Evolutionary conservation across 2,888 invertebrate species (phyloP).

Genomic region (Odontomyia ornata): DNA sequence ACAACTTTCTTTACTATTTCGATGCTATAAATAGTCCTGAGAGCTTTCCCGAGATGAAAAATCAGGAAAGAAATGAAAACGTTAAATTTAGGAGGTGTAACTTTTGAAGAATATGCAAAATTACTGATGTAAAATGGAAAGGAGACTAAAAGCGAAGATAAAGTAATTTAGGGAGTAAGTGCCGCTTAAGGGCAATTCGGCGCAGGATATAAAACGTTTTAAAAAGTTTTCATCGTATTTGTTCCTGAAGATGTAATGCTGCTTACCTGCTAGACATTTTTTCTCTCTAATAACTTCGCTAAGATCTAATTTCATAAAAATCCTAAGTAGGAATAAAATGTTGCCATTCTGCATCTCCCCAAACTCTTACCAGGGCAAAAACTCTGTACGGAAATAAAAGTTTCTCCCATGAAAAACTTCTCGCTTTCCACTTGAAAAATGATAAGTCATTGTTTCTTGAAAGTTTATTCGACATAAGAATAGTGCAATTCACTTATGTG

Average conservation of each 20-base stretch:
- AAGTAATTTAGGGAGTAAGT: not conserved
- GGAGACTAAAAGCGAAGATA: not conserved
- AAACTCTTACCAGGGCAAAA: no score
- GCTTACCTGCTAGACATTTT: not conserved
- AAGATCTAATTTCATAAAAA: no score
- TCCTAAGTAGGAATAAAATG: no score
- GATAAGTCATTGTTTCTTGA: slow-evolving; percentile 15
- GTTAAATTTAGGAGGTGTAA: not conserved
- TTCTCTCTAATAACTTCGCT: not conserved
- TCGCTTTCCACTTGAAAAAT: not conserved
- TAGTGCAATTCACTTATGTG: slow-evolving; percentile 16
- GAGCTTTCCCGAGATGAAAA: slow-evolving; percentile 1
- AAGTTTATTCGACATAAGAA: slow-evolving; percentile 20
- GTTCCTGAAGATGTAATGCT: not conserved
- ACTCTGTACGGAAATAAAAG: no score
- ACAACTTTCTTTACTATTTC: slow-evolving; percentile 24
- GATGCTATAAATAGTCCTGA: slow-evolving; percentile 35
- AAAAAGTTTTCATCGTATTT: slow-evolving; percentile 4
- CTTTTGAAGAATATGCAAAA: not conserved
- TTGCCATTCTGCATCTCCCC: no score
- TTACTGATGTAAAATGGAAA: not conserved
- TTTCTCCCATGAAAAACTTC: not conserved
- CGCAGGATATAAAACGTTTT: not conserved
- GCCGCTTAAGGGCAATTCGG: not conserved
- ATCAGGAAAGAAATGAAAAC: no score